phyloP scores from a whole-genome alignment of 2,797 vertebrate species.

The Sebastes umbrosus region DNA sequence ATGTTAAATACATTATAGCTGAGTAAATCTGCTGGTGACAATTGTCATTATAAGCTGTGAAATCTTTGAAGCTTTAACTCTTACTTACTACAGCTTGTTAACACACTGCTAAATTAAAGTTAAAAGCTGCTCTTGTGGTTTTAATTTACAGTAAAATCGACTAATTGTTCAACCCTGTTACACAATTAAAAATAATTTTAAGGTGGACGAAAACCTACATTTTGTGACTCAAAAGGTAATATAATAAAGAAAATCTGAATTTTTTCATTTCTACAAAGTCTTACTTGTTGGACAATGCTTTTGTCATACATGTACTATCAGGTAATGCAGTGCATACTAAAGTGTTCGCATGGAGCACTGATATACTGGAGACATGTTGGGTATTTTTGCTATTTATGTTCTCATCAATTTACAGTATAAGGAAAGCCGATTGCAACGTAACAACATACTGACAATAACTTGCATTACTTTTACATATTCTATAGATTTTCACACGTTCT shows the following conservation, averaged over 20 bases:
- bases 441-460: background rate
- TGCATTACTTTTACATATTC: background rate
- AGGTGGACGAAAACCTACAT: no score
- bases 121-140: no score
- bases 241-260: no score
- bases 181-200: rapidly evolving
- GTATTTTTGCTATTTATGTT: background rate
- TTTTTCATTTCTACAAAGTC: no score
- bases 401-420: background rate
- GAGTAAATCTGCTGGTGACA: background rate
- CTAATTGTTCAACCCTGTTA: no score
- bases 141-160: rapidly evolving
- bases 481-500: background rate
- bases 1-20: no score
- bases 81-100: background rate
- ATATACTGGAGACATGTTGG: background rate
- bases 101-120: no score
- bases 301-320: no score
- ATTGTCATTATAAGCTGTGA: background rate
- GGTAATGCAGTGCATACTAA: no score
- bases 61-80: background rate
- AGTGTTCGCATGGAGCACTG: background rate
- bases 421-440: background rate
- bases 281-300: no score
- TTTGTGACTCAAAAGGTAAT: no score